Base-by-base conservation (phyloP, 2,888 invertebrate species). In the Gerosis bhagava region DNA sequence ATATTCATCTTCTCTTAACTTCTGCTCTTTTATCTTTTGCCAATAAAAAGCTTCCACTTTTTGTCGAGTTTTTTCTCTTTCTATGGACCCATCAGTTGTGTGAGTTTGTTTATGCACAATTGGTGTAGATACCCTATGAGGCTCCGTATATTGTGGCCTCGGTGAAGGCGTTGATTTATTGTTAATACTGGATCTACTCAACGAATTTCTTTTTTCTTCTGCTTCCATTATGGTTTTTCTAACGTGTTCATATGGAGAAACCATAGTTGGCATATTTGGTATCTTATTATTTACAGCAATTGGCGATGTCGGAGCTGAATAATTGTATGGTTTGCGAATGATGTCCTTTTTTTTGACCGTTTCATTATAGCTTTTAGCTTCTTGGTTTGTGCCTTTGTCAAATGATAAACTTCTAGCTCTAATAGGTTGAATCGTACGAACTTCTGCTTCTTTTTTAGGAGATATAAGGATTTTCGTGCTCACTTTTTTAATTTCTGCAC, bases 1-100 rank as follows among this genome's bases (percentile, higher is more conserved):
- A 57, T 88, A 89, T 50, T 89, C 82, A 59, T 93, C 93, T 73
- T 93, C 92, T 66, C 91, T 90, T 34, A 91, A 83, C 62, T 92
- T 93, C 49, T 91, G 68, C 68, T 91, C 91, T 64, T 92, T 92
- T 43, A 93, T 72, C 64, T 92, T 92, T 57, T 93, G 92, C 93
- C 93, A 93, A 55, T 93, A 93, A 60, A 92, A 93, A 0, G 92
- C 93, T 67, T 93, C 93, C 0, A 92, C 90, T 64, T 87, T 90
- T 62, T 90, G 89, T 7, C 91, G 73, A 25, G 91, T 90, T 60
- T 89, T 90, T 55, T 90, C 87, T 70, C 90, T 91, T 50, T 89
- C 86, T 5, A 53, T 54, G 8, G 63, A 60, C 22, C 69, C 63
- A 5, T 62, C 60, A 44, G 56, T 58, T n/a, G 53, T 63, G 15